These are phyloP conservation scores for Pemphredon lugubris DNA, from an alignment of 2,888 invertebrate genomes.

Conservation along the genomic window DNA sequence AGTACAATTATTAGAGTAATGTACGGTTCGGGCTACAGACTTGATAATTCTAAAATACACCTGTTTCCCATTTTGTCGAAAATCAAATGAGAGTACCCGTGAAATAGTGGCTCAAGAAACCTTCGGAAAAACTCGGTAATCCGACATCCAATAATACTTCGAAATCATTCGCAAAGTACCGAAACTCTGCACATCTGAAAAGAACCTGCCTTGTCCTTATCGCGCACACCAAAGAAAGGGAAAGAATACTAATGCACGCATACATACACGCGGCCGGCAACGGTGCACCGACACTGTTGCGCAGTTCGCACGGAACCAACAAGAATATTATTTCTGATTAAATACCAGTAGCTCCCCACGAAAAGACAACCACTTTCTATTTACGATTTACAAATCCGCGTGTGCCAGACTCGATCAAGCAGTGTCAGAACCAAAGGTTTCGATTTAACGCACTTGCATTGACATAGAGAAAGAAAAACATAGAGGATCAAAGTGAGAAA, in stretches of 20 bases:
- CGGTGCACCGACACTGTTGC: background rate
- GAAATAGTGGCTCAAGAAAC: background rate
- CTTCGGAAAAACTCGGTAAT: too few relatives aligned
- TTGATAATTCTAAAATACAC: too few relatives aligned
- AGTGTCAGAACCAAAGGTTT: slow-evolving; percentile 7
- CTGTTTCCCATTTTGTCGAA: too few relatives aligned
- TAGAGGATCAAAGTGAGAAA: too few relatives aligned
- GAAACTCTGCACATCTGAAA: slow-evolving; percentile 2
- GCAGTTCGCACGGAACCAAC: slow-evolving; percentile 2
- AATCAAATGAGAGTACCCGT: background rate
- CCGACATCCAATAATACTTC: too few relatives aligned
- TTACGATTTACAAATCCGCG: slow-evolving; percentile 29
- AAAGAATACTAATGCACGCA: background rate
- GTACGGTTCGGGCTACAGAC: too few relatives aligned
- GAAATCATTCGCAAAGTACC: background rate
- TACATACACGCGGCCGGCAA: too few relatives aligned
- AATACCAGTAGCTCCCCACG: slow-evolving; percentile 16
- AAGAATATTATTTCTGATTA: slow-evolving; percentile 24
- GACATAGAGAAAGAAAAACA: too few relatives aligned
- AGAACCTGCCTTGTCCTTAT: slow-evolving; percentile 6
- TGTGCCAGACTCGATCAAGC: slow-evolving; percentile 15
- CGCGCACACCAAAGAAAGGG: slow-evolving; percentile 5
- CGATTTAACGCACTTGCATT: slow-evolving; percentile 6
- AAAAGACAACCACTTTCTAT: slow-evolving; percentile 40
- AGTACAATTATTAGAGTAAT: too few relatives aligned